phyloP scores from a whole-genome alignment of 2,113 vertebrate genomes.

The Syngnathoides biaculeatus region DNA sequence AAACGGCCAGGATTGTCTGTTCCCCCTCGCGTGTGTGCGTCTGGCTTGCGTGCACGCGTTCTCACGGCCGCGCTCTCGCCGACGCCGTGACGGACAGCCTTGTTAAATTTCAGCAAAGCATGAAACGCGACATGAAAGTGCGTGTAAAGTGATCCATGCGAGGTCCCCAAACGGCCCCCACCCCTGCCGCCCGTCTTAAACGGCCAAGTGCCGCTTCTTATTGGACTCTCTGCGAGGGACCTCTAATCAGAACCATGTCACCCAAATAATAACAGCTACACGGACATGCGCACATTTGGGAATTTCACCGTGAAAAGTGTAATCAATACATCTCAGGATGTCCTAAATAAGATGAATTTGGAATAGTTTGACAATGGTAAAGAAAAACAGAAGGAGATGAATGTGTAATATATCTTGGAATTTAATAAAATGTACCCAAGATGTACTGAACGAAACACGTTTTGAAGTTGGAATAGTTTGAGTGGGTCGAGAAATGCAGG shows the following conservation, averaged over 20 bases:
- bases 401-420: too few species aligned
- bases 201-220: constrained; percentile 69
- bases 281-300: constrained; percentile 10
- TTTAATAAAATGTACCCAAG: too few species aligned
- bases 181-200: constrained; percentile 70
- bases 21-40: constrained; percentile 11
- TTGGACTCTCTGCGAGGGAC: constrained; percentile 61
- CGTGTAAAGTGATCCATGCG: constrained; percentile 60
- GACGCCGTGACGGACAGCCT: constrained; percentile 68
- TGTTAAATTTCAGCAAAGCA: constrained; percentile 71
- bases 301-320: too few species aligned
- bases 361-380: too few species aligned
- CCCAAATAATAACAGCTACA: constrained; percentile 16
- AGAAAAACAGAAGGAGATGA: too few species aligned
- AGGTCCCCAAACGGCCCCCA: constrained; percentile 58
- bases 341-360: too few species aligned
- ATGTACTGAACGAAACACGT: too few species aligned
- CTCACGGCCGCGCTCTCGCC: constrained; percentile 52
- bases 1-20: constrained; percentile 37
- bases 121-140: constrained; percentile 67
- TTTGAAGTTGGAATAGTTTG: too few species aligned
- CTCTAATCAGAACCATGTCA: constrained; percentile 69
- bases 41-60: constrained; percentile 42
- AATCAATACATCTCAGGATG: too few species aligned
- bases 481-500: too few species aligned